Conservation (phyloP, 2,113 vertebrate species). For the Scomber scombrus region DNA sequence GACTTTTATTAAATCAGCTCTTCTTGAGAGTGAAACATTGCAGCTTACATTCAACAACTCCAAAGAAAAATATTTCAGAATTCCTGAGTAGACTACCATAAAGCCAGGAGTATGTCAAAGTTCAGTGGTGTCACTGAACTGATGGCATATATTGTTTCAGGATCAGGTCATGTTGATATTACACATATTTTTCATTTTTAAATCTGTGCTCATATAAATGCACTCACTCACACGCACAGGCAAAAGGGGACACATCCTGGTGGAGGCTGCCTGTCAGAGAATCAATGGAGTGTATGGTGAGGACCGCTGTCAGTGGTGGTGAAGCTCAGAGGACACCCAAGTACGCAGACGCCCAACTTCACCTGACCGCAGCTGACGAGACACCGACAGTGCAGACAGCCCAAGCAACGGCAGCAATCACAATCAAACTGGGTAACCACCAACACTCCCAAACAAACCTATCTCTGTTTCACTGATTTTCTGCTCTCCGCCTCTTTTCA, state of each 20-base stretch:
- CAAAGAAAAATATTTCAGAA: not conserved
- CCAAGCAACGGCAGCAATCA: slow-evolving; percentile 50
- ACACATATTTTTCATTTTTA: slow-evolving; percentile 25
- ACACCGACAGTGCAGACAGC: slow-evolving; percentile 61
- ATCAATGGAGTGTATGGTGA: slow-evolving; percentile 68
- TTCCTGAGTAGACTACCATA: not conserved
- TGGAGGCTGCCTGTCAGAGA: slow-evolving; percentile 75
- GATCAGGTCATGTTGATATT: slow-evolving; percentile 28
- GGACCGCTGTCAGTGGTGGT: slow-evolving; percentile 72
- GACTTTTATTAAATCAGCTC: not conserved
- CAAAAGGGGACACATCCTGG: slow-evolving; percentile 33
- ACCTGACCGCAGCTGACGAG: slow-evolving; percentile 70
- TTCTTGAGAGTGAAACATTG: not conserved
- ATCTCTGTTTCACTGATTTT: not conserved
- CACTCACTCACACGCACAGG: not conserved
- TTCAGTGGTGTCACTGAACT: slow-evolving; percentile 35
- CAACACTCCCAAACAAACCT: slow-evolving; percentile 32
- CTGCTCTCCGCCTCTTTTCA: not conserved
- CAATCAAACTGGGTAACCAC: slow-evolving; percentile 49
- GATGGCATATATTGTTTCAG: slow-evolving; percentile 8
- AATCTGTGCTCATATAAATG: not conserved
- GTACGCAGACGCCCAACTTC: slow-evolving; percentile 52
- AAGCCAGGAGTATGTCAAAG: slow-evolving; percentile 18
- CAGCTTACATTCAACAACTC: not conserved
- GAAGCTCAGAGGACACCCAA: slow-evolving; percentile 65